Base-by-base conservation (phyloP, 2,113 vertebrate species). In the Oreotragus oreotragus region DNA sequence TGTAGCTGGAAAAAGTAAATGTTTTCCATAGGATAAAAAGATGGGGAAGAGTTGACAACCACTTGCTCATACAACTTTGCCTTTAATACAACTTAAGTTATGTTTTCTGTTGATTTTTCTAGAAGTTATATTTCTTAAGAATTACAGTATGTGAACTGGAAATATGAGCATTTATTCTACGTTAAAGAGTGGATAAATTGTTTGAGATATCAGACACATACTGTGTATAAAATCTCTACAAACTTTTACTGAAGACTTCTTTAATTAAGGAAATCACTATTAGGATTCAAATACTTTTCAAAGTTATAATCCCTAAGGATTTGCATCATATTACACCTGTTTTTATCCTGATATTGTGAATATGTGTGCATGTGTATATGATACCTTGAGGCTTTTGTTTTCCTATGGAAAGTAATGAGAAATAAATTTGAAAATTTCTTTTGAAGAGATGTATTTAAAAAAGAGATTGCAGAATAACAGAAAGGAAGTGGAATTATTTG, bases 21-120 rank as follows among this genome's bases (percentile, higher is more conserved):
- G 21, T 30, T 53, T 28, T 90, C 9, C 39, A 4, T 43, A 55
- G 84, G 14, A 70, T 60, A 39, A 91, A 51, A 55, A 90, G n/a
- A 2, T 92, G 25, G 17, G 12, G 12, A 85, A 7, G 9, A 70
- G 16, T 45, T 92, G 27, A 15, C 15, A 84, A 36, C 19, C 17
- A 84, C 14, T 13, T 3, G 43, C 1, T 45, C 8, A 53, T 43
- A 27, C 2, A 49, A 15, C 43, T 62, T 45, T 27, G 55, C 4
- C 33, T 89, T 47, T 53, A 15, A 64, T 55, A 53, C 1, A 23
- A 25, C 7, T 25, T 88, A 13, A 77, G 21, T 88, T 51, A 49
- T 27, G 21, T 84, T 16, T 84, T 91, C 16, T 94, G 23, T 53
- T 89, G 39, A n/a, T 55, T 95, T 97, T 98, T 91, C 53, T 81